Evolutionary conservation across 2,797 vertebrate genomes (phyloP).

Genomic region (Hybognathus amarus): DNA sequence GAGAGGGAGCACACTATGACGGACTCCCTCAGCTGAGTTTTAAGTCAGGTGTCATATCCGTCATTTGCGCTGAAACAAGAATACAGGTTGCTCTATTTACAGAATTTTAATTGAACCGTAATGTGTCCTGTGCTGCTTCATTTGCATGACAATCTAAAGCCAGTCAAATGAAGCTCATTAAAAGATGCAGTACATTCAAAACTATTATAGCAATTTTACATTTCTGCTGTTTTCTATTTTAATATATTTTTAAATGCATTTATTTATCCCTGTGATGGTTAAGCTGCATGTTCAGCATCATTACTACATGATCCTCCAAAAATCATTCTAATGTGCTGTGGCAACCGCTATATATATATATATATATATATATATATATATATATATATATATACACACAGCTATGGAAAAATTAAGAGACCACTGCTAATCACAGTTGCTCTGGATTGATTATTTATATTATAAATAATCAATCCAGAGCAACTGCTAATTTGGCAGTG

Average conservation of each 20-base stretch:
- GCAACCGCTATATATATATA: too few relatives aligned
- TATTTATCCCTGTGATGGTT: neutral
- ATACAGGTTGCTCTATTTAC: neutral
- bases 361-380: too few relatives aligned
- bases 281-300: neutral
- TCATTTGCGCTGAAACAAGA: constrained; percentile 11
- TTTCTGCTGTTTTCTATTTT: neutral
- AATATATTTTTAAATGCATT: neutral
- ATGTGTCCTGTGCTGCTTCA: neutral
- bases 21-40: constrained; percentile 13
- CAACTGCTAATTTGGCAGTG: too few relatives aligned
- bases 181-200: neutral
- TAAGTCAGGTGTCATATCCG: constrained; percentile 11
- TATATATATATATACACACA: too few relatives aligned
- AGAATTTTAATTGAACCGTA: constrained; percentile 11
- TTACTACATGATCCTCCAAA: neutral
- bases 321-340: neutral
- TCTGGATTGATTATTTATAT: too few relatives aligned
- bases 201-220: neutral
- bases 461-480: too few relatives aligned
- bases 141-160: constrained; percentile 13
- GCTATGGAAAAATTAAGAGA: too few relatives aligned
- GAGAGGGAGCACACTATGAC: constrained; percentile 29
- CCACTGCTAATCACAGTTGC: too few relatives aligned
- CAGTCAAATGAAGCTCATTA: neutral